Base-by-base conservation (phyloP, 2,113 vertebrate genomes). In the Lepus timidus region DNA sequence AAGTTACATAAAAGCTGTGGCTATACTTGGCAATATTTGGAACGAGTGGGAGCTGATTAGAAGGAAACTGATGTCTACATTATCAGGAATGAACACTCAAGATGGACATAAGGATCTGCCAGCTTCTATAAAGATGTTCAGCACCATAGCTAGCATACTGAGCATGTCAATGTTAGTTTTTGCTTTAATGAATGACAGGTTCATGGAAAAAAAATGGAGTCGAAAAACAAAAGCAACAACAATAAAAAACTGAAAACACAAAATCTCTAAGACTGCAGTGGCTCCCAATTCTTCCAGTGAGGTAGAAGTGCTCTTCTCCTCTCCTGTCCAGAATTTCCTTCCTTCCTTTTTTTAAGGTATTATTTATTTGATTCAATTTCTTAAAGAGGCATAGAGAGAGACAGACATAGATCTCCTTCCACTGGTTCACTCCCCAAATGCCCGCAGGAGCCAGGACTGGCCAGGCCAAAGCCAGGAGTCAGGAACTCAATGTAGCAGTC, bases 101-200 rank as follows among this genome's bases (percentile, higher is more conserved):
- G n/a, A 10, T 6, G 29, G 36, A 68, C 70, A 33, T 9, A 55
- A 33, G 6, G 7, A 20, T n/a, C 49, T 36, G 29, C 31, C 22
- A 25, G 4, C 9, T 17, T 85, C 71, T n/a, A 1, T 12, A 71
- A 29, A 39, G 44, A 22, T 52, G 39, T 36, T 80, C 3, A 3
- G 17, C 6, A 4, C 16, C 0, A 22, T 2, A 4, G 44, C 19
- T 20, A 4, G 36, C 1, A 8, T 23, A 9, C 6, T 22, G 14
- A 36, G 80, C 29, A 3, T n/a, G 33, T 27, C 58, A 29, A 23
- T 14, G 14, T 3, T 55, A 5, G 13, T 8, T n/a, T 70, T 58
- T 25, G 1, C 33, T 49, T 44, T 16, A 61, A 67, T 31, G 51
- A 67, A 23, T 20, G 61, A 27, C 9, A 49, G 31, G 27, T 16